Percentiles rank a stretch among this genome's conserved stretches.
Conservation (phyloP, 2,797 vertebrate genomes). For the Leptatherina wallacei region DNA sequence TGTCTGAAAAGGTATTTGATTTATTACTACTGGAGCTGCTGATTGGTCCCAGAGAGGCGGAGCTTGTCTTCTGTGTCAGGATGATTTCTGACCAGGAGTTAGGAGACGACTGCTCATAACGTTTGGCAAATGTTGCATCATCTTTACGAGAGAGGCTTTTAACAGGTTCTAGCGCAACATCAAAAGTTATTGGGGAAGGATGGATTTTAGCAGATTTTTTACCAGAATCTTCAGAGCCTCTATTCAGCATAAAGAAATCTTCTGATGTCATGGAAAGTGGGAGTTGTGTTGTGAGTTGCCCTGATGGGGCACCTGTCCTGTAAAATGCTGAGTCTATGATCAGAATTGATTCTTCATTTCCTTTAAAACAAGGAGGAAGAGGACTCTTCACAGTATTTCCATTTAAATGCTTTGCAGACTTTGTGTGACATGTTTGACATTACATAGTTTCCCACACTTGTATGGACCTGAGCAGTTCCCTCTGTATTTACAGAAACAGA, state of each 20-base stretch:
- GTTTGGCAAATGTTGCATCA: slow-evolving; percentile 9
- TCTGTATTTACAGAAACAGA: slow-evolving; percentile 33
- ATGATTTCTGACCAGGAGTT: slow-evolving; percentile 47
- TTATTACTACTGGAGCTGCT: slow-evolving; percentile 30
- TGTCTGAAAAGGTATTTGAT: slow-evolving; percentile 57
- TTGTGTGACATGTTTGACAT: slow-evolving; percentile 4
- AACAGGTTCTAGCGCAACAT: slow-evolving; percentile 23
- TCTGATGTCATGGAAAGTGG: slow-evolving; percentile 44
- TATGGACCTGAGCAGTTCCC: slow-evolving; percentile 10
- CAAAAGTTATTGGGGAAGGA: slow-evolving; percentile 10
- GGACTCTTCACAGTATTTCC: slow-evolving; percentile 18
- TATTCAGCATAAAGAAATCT: slow-evolving; percentile 25
- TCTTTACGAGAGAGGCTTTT: slow-evolving; percentile 23
- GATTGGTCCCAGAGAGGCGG: slow-evolving; percentile 33
- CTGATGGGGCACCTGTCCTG: slow-evolving; percentile 28
- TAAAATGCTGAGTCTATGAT: slow-evolving; percentile 31
- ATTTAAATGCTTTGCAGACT: slow-evolving; percentile 33
- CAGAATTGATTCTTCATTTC: slow-evolving; percentile 31
- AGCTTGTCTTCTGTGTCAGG: slow-evolving; percentile 17
- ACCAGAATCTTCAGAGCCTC: slow-evolving; percentile 26
- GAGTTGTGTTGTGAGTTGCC: slow-evolving; percentile 25
- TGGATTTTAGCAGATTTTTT: slow-evolving; percentile 16
- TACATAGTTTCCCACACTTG: slow-evolving; percentile 18
- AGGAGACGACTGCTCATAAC: slow-evolving; percentile 17
- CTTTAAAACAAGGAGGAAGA: slow-evolving; percentile 23